A percentile compares a stretch with the other conserved stretches of the same genome.
These are phyloP conservation scores for Oreochromis tanganicae DNA, from an alignment of 2,113 vertebrate genomes.

Conservation along the genomic window DNA sequence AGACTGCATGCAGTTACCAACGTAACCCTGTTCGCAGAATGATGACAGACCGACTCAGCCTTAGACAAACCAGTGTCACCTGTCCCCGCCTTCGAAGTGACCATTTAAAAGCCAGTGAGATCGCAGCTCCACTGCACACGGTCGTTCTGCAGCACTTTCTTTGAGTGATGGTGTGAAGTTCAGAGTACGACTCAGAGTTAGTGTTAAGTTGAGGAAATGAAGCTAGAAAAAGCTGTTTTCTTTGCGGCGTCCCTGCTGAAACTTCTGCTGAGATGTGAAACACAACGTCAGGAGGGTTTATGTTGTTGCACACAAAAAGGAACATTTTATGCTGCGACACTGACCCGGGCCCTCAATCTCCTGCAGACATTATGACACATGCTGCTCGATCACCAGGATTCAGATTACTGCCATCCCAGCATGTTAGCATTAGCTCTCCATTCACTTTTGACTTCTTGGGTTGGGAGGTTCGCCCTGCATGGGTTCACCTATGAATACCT, in stretches of 20 bases:
- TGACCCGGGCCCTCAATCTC: neutral
- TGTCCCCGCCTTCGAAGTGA: neutral
- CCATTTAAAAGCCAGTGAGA: neutral
- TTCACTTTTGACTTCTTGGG: neutral
- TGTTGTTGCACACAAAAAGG: neutral
- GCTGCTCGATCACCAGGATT: neutral
- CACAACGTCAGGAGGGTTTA: neutral
- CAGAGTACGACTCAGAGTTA: neutral
- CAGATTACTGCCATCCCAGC: neutral
- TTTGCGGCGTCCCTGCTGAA: neutral
- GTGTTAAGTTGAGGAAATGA: neutral
- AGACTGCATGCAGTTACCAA: neutral
- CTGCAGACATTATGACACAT: neutral
- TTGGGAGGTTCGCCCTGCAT: neutral
- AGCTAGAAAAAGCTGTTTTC: neutral
- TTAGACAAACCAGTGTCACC: neutral
- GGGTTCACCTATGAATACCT: neutral
- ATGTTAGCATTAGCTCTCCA: neutral
- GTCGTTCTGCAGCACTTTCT: neutral
- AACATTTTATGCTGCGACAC: neutral
- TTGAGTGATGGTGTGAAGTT: neutral
- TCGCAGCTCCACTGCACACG: neutral
- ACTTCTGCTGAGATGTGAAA: neutral
- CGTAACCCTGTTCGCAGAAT: neutral
- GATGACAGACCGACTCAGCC: neutral